Evolutionary conservation across 2,797 vertebrate species (phyloP).

Genomic region (Poeciliopsis turneri): DNA sequence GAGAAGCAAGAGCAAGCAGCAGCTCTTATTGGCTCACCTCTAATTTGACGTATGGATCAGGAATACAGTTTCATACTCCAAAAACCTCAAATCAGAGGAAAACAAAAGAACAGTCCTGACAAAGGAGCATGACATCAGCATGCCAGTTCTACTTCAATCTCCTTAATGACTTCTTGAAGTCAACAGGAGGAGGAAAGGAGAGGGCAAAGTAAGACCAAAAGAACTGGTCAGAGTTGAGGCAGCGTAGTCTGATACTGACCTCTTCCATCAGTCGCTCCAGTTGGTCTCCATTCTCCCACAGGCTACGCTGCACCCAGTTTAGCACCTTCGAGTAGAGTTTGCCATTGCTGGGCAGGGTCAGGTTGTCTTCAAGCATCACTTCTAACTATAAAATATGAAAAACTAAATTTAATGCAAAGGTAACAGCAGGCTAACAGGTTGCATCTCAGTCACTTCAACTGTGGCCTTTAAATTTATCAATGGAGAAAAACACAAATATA

Average conservation of each 20-base stretch:
- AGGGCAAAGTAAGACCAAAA: constrained; percentile 37
- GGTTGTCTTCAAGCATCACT: constrained; percentile 97
- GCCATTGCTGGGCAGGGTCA: constrained; percentile 95
- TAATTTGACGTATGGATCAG: constrained; percentile 78
- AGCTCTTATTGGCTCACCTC: constrained; percentile 78
- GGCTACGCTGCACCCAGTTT: constrained; percentile 97
- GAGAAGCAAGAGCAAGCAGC: constrained; percentile 67
- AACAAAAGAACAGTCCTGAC: constrained; percentile 76
- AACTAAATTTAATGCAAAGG: background rate
- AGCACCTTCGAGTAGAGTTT: constrained; percentile 99
- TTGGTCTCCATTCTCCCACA: constrained; percentile 96
- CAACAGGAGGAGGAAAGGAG: constrained; percentile 60
- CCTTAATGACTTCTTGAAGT: constrained; percentile 69
- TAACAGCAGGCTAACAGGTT: background rate
- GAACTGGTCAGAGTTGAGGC: constrained; percentile 24
- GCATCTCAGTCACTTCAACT: background rate
- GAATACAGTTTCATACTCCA: constrained; percentile 79
- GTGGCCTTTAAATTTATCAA: background rate
- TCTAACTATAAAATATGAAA: constrained; percentile 86
- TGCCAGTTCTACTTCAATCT: constrained; percentile 68
- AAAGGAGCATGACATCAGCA: constrained; percentile 69
- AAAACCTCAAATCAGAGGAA: constrained; percentile 78
- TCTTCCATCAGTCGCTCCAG: constrained; percentile 97
- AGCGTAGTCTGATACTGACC: constrained; percentile 86
- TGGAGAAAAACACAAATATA: background rate